phyloP scores from a whole-genome alignment of 1,140 invertebrate genomes.

The Drosophila sucinea region DNA sequence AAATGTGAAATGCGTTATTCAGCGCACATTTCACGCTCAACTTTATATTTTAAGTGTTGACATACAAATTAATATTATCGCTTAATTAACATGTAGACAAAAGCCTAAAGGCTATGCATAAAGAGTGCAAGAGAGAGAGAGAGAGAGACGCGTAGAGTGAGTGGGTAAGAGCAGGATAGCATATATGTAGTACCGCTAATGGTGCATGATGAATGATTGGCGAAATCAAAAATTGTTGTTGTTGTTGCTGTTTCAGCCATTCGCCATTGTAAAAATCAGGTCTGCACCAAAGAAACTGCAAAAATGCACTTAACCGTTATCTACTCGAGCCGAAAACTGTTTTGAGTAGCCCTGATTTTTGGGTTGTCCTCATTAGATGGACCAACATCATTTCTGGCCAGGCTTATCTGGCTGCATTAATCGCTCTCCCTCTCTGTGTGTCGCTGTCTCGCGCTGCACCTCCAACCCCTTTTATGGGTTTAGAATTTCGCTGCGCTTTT shows the following conservation, averaged over 20 bases:
- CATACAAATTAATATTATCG: conserved; percentile 82
- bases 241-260: conserved; percentile 16
- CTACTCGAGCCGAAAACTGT: neutral
- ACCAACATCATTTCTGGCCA: conserved; percentile 15
- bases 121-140: conserved; percentile 4
- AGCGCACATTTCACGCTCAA: conserved; percentile 66
- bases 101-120: conserved; percentile 37
- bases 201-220: conserved; percentile 40
- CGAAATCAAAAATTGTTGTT: conserved; percentile 14
- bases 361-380: conserved; percentile 40
- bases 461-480: conserved; percentile 50
- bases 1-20: conserved; percentile 74
- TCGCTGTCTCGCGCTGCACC: neutral
- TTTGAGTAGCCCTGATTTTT: conserved; percentile 14
- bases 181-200: conserved; percentile 21
- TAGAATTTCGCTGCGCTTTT: conserved; percentile 79
- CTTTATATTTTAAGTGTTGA: conserved; percentile 79
- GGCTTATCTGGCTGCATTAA: conserved; percentile 70
- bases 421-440: conserved; percentile 32
- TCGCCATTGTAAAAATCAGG: conserved; percentile 19
- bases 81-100: conserved; percentile 72
- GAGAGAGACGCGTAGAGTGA: neutral
- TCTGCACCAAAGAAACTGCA: neutral
- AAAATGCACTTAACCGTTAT: conserved; percentile 3
- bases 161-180: neutral